Evolutionary conservation across 2,888 invertebrate species (phyloP).

Genomic region (Pegoplata infirma): DNA sequence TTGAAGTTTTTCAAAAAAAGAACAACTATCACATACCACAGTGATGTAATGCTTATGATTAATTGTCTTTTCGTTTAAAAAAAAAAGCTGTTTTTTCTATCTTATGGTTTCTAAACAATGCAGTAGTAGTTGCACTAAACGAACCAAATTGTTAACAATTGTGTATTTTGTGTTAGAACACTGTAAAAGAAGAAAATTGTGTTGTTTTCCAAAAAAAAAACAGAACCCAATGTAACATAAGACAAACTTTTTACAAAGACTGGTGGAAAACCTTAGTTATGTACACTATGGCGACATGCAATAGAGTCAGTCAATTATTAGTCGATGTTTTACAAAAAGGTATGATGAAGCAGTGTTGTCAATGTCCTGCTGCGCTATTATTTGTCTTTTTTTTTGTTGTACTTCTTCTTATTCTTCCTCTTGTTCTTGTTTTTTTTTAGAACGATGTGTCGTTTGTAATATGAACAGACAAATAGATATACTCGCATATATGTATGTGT

Average conservation of each 20-base stretch:
- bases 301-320: conserved; percentile 60
- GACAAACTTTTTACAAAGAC: conserved; percentile 48
- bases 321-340: conserved; percentile 38
- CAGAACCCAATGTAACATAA: conserved; percentile 21
- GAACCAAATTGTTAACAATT: conserved; percentile 53
- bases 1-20: conserved; percentile 15
- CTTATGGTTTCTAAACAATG: conserved; percentile 22
- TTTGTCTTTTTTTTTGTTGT: conserved; percentile 69
- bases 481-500: conserved; percentile 24
- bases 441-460: conserved; percentile 29
- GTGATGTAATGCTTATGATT: conserved; percentile 55
- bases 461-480: conserved; percentile 55
- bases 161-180: conserved; percentile 44
- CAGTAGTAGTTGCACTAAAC: conserved; percentile 45
- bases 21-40: conserved; percentile 22
- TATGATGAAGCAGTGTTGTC: conserved; percentile 68
- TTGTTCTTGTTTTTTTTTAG: conserved; percentile 26
- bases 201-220: conserved; percentile 12
- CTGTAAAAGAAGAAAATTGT: conserved; percentile 6
- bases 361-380: conserved; percentile 76
- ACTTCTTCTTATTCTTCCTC: too few species aligned
- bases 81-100: conserved; percentile 3
- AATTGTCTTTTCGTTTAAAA: conserved; percentile 37
- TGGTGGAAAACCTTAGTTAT: conserved; percentile 17
- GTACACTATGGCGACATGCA: conserved; percentile 57